These are phyloP conservation scores for Distichodus sexfasciatus DNA, from an alignment of 2,797 vertebrate species.

Conservation along the genomic window DNA sequence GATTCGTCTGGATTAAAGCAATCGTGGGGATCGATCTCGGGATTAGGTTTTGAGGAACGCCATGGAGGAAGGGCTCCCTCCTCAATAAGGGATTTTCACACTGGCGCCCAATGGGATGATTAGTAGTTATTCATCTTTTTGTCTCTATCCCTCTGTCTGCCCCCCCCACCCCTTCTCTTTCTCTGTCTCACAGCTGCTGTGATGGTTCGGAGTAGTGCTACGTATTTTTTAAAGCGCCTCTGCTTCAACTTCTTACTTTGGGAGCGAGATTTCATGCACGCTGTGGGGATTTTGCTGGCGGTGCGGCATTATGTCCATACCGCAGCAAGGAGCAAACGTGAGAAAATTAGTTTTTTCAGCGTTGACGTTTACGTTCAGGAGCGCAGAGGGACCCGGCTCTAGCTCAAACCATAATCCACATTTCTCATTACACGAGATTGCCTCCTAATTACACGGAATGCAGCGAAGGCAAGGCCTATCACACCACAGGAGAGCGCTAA, in stretches of 20 bases:
- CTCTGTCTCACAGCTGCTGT: not conserved
- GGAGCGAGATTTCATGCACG: not conserved
- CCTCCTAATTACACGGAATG: constrained; percentile 36
- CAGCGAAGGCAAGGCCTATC: constrained; percentile 30
- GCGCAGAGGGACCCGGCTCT: constrained; percentile 12
- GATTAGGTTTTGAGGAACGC: constrained; percentile 57
- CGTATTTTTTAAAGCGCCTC: not conserved
- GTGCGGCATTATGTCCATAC: not conserved
- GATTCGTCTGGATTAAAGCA: constrained; percentile 61
- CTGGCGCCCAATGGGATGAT: constrained; percentile 29
- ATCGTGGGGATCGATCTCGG: constrained; percentile 58
- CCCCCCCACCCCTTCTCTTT: constrained; percentile 7
- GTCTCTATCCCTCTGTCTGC: not conserved
- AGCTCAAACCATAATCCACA: constrained; percentile 32
- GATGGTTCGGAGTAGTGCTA: not conserved
- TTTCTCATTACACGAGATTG: constrained; percentile 40
- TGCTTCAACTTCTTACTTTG: no score
- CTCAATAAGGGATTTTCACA: constrained; percentile 45
- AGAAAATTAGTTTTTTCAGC: constrained; percentile 4
- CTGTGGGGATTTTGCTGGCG: no score
- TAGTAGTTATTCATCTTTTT: constrained; percentile 10
- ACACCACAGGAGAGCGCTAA: constrained; percentile 40
- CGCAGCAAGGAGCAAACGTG: not conserved
- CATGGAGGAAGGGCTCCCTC: constrained; percentile 22
- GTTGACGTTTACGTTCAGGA: constrained; percentile 11